Conservation (phyloP, 2,113 vertebrate genomes). For the Triplophysa tibetana region DNA sequence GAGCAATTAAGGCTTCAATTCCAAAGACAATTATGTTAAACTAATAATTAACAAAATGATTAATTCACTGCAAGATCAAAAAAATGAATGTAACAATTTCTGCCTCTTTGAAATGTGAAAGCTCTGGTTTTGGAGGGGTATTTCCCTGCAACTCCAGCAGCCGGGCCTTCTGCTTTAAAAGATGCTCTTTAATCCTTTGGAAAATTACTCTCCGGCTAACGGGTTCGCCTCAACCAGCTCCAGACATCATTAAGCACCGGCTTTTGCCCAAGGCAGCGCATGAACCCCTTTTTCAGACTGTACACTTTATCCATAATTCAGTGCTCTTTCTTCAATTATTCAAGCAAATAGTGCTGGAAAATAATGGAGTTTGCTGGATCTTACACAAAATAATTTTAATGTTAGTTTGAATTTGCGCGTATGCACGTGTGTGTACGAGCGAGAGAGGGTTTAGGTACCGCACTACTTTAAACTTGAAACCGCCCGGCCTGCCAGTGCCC, state of each 20-base stretch:
- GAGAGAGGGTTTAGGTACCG: conserved; percentile 49
- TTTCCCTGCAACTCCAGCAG: conserved; percentile 46
- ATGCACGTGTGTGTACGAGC: conserved; percentile 18
- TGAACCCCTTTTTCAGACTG: conserved; percentile 99
- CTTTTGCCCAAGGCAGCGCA: conserved; percentile 91
- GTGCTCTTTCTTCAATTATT: conserved; percentile 97
- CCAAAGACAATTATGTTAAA: conserved; percentile 37
- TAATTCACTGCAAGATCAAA: conserved; percentile 42
- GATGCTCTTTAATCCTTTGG: conserved; percentile 85
- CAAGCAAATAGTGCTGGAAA: conserved; percentile 98
- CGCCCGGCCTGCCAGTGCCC: conserved; percentile 40
- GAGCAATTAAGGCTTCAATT: conserved; percentile 38
- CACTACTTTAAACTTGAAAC: conserved; percentile 52
- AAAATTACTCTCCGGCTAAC: conserved; percentile 98
- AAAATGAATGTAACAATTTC: conserved; percentile 39
- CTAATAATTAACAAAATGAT: conserved; percentile 52
- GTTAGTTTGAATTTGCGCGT: conserved; percentile 81
- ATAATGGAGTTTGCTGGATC: conserved; percentile 98
- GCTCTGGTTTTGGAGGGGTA: conserved; percentile 40
- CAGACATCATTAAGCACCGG: conserved; percentile 97
- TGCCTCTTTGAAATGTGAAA: conserved; percentile 21
- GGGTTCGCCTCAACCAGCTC: conserved; percentile 91
- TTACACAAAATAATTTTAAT: conserved; percentile 91
- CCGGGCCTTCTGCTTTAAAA: conserved; percentile 82
- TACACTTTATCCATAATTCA: conserved; percentile 99